A percentile compares a stretch with the other conserved stretches of the same genome.
Evolutionary conservation across 1,140 invertebrate species (phyloP).

Genomic region (Heliconius congener): DNA sequence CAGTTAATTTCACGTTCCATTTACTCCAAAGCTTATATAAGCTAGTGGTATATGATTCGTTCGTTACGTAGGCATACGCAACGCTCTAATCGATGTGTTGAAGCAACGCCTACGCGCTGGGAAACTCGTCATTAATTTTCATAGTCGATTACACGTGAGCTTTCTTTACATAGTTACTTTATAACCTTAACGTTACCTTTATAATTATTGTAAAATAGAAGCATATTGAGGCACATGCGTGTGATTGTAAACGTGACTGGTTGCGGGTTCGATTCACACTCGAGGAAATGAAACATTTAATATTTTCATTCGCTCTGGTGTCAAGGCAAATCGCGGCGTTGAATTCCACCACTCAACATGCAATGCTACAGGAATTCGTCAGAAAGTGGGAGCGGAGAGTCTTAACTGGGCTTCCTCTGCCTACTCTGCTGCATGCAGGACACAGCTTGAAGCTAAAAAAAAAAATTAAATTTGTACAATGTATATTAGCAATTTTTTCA

Average conservation of each 20-base stretch:
- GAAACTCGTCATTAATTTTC: conserved; percentile 22
- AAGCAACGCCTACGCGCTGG: conserved; percentile 27
- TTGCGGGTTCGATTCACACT: no score
- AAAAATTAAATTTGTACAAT: neutral
- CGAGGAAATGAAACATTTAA: no score
- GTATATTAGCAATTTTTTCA: neutral
- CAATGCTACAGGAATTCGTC: no score
- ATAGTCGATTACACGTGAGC: conserved; percentile 10
- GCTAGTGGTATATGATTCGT: conserved; percentile 10
- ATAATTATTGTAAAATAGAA: neutral
- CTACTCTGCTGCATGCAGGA: no score
- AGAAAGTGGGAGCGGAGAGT: no score
- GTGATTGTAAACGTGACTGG: no score
- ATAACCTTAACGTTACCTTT: neutral
- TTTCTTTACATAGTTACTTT: neutral
- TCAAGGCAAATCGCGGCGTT: no score
- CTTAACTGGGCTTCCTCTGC: no score
- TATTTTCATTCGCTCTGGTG: no score
- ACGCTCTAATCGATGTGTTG: conserved; percentile 20
- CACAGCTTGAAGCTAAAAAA: no score
- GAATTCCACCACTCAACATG: no score
- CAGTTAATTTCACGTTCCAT: neutral
- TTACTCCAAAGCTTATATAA: conserved; percentile 8
- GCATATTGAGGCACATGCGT: no score
- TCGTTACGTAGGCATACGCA: conserved; percentile 28